phyloP scores from a whole-genome alignment of 2,797 vertebrate species.

The Coccyzus lansbergi region DNA sequence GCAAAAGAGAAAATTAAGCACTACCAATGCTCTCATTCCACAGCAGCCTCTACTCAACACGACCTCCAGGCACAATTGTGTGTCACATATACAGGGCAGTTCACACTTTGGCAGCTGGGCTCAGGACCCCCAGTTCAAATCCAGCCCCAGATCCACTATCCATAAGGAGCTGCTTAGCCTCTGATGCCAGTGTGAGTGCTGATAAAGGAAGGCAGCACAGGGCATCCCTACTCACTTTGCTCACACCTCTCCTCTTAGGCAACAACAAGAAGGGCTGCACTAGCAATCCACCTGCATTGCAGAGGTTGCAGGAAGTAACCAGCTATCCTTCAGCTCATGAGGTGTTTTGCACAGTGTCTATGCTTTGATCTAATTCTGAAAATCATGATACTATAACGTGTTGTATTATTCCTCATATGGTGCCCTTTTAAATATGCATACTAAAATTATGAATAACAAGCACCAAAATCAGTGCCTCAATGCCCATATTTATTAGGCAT shows the following conservation, averaged over 20 bases:
- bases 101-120: neutral
- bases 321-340: neutral
- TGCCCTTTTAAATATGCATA: neutral
- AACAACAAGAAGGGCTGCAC: neutral
- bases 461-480: neutral
- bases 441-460: neutral
- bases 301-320: neutral
- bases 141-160: neutral
- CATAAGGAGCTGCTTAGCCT: neutral
- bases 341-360: neutral
- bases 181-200: neutral
- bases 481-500: neutral
- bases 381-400: neutral
- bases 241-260: neutral
- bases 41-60: neutral
- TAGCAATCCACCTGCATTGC: neutral
- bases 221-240: neutral
- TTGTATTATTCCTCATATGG: neutral
- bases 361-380: neutral
- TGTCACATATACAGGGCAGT: fast-evolving
- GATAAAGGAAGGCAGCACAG: neutral
- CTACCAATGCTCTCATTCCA: neutral
- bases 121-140: neutral
- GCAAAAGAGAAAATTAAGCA: neutral
- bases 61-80: neutral